Evolutionary conservation across 92 coral and sea anemone species (phyloP).

Genomic region (Heliopora coerulea): DNA sequence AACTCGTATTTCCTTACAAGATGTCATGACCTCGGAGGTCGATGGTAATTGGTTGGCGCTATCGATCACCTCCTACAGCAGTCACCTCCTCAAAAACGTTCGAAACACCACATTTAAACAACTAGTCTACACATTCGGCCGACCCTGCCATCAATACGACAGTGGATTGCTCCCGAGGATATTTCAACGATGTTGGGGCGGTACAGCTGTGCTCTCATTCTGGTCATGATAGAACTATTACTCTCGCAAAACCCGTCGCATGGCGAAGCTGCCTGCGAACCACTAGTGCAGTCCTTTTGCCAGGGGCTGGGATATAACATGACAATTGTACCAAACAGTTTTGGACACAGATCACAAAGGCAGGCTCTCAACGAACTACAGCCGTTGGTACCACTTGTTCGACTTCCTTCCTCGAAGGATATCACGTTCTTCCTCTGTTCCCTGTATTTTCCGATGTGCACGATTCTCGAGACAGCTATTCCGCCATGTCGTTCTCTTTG

Average conservation of each 20-base stretch:
- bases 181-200: too few relatives aligned
- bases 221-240: too few relatives aligned
- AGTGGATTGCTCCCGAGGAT: too few relatives aligned
- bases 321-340: slow-evolving; percentile 83
- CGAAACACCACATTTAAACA: neutral
- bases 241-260: too few relatives aligned
- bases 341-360: slow-evolving; percentile 84
- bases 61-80: slow-evolving; percentile 1
- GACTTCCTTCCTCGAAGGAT: slow-evolving; percentile 81
- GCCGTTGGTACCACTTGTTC: slow-evolving; percentile 80
- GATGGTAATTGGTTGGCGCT: slow-evolving; percentile 20
- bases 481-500: slow-evolving; percentile 90
- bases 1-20: too few relatives aligned
- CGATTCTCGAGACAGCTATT: slow-evolving; percentile 66
- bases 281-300: slow-evolving; percentile 52
- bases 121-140: too few relatives aligned
- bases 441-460: slow-evolving; percentile 89
- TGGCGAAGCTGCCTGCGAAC: too few relatives aligned
- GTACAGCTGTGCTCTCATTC: too few relatives aligned
- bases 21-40: slow-evolving; percentile 14
- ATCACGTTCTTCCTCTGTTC: slow-evolving; percentile 87
- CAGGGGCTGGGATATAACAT: slow-evolving; percentile 74
- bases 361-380: slow-evolving; percentile 69
- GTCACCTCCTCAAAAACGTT: slow-evolving; percentile 7
- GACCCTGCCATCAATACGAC: too few relatives aligned